phyloP scores from a whole-genome alignment of 2,797 vertebrate species.

The Botia kubotai region DNA sequence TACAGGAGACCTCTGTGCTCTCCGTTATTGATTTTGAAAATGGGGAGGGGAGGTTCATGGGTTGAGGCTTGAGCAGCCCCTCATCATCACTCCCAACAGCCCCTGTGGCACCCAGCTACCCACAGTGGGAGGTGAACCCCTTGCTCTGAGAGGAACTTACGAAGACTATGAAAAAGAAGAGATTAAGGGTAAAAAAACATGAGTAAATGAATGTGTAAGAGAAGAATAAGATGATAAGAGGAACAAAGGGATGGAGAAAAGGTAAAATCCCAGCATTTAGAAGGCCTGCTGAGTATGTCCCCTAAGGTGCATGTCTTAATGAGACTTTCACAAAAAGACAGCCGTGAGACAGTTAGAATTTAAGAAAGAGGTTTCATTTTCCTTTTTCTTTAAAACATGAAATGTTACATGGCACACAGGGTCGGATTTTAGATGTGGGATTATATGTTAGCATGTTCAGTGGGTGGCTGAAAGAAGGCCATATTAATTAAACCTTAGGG shows the following conservation, averaged over 20 bases:
- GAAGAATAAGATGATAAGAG: constrained; percentile 66
- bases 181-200: constrained; percentile 39
- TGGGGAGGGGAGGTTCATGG: constrained; percentile 31
- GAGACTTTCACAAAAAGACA: constrained; percentile 67
- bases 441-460: constrained; percentile 77
- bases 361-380: constrained; percentile 45
- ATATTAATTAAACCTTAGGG: constrained; percentile 83
- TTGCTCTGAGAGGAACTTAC: constrained; percentile 30
- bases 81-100: constrained; percentile 48
- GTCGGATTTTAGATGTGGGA: constrained; percentile 19
- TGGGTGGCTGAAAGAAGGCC: constrained; percentile 71
- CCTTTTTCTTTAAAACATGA: constrained; percentile 52
- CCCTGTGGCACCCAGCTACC: constrained; percentile 46
- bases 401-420: constrained; percentile 42
- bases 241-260: constrained; percentile 47
- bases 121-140: constrained; percentile 36
- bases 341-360: constrained; percentile 14
- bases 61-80: constrained; percentile 41
- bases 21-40: constrained; percentile 45
- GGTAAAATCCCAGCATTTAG: constrained; percentile 74
- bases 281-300: constrained; percentile 76
- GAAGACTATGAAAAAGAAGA: constrained; percentile 44
- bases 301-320: constrained; percentile 74
- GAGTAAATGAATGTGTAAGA: constrained; percentile 33
- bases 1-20: constrained; percentile 37